Percentiles rank a stretch among this genome's conserved stretches.
phyloP scores from a whole-genome alignment of 2,113 vertebrate species.

The Sinocyclocheilus rhinocerous region DNA sequence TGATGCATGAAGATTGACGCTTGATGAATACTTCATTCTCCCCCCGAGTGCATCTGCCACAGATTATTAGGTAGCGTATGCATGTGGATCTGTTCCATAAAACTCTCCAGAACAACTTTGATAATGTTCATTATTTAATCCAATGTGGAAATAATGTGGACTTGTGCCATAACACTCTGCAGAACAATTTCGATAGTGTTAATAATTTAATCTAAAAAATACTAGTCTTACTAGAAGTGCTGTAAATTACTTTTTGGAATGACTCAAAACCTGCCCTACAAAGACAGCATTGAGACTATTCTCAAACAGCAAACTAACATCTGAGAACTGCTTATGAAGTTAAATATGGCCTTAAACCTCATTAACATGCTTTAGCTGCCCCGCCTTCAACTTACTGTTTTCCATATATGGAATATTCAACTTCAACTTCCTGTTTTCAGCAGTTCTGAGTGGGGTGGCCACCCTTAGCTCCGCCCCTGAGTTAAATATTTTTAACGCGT shows the following conservation, averaged over 20 bases:
- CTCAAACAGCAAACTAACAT: background rate
- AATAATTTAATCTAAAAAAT: conserved; percentile 32
- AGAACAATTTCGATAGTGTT: background rate
- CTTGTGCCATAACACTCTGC: conserved; percentile 25
- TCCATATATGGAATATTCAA: background rate
- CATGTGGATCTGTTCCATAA: conserved; percentile 38
- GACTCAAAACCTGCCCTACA: background rate
- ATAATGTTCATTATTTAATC: conserved; percentile 40
- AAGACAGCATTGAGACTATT: background rate
- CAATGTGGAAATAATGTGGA: conserved; percentile 25
- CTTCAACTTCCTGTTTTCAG: too few species aligned
- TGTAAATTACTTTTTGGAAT: background rate
- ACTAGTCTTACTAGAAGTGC: background rate
- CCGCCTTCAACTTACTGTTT: background rate
- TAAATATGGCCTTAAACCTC: background rate
- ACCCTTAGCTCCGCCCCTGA: too few species aligned
- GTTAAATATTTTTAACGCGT: too few species aligned
- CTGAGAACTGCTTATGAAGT: background rate
- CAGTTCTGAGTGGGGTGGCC: too few species aligned
- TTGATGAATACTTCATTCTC: conserved; percentile 29
- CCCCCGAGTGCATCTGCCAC: conserved; percentile 43
- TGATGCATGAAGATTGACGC: conserved; percentile 6
- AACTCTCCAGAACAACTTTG: conserved; percentile 23
- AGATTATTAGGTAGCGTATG: conserved; percentile 52
- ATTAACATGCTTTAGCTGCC: background rate